Conservation (phyloP, 2,888 invertebrate species). For the Glyphotaelius pellucidus region DNA sequence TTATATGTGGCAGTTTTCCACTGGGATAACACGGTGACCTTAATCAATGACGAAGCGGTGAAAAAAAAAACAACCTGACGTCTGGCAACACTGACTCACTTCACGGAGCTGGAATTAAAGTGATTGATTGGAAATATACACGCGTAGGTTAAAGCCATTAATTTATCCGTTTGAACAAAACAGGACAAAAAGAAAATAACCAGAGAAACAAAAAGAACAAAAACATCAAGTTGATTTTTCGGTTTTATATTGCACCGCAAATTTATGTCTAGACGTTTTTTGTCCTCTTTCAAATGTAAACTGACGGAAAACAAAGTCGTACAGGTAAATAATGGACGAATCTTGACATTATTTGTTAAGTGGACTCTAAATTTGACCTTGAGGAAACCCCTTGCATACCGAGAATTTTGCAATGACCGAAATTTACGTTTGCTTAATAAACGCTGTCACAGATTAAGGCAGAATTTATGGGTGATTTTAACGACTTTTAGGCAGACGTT, state of each 20-base stretch:
- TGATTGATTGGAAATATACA: neutral
- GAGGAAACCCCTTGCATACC: neutral
- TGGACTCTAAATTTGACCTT: neutral
- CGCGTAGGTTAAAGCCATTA: constrained; percentile 2
- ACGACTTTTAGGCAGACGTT: neutral
- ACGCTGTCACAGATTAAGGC: neutral
- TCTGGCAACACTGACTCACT: constrained; percentile 15
- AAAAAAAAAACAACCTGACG: neutral
- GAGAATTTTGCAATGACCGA: neutral
- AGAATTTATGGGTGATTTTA: neutral
- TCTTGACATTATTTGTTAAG: neutral
- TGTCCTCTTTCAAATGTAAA: constrained; percentile 2
- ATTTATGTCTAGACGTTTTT: neutral
- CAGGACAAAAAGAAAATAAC: neutral
- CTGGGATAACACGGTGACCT: constrained; percentile 5
- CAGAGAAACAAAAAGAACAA: neutral
- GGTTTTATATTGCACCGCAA: neutral
- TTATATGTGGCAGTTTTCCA: constrained; percentile 4
- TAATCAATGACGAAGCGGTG: neutral
- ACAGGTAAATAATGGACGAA: neutral
- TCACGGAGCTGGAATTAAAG: neutral
- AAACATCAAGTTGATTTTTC: neutral
- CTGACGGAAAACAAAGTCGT: neutral
- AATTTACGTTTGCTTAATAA: neutral
- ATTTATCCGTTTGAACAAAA: constrained; percentile 2